phyloP scores from a whole-genome alignment of 2,113 vertebrate genomes.

The Plectropomus leopardus region DNA sequence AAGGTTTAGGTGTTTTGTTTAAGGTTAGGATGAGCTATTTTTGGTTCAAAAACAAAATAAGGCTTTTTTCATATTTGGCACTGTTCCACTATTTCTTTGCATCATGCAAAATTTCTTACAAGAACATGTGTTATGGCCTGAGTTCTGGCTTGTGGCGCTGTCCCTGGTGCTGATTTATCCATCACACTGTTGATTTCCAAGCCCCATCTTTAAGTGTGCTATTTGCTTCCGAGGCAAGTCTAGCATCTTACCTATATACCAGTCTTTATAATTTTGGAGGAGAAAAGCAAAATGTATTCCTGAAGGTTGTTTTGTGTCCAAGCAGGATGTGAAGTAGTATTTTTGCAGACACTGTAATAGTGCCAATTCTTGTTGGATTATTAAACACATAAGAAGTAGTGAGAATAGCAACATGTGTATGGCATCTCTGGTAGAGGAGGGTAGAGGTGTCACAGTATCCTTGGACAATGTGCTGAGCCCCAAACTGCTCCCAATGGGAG shows the following conservation, averaged over 20 bases:
- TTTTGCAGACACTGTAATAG: not conserved
- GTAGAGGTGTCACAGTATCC: no score
- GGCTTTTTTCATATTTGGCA: not conserved
- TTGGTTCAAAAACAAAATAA: not conserved
- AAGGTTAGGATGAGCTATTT: not conserved
- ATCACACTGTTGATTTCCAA: no score
- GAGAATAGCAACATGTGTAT: not conserved
- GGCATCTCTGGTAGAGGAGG: not conserved
- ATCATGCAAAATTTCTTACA: not conserved
- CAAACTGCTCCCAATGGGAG: no score
- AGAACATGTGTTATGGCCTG: not conserved
- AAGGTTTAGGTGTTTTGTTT: not conserved
- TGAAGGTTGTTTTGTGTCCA: not conserved
- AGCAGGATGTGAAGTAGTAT: not conserved
- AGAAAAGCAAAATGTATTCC: not conserved
- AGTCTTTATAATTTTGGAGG: not conserved
- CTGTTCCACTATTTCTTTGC: not conserved
- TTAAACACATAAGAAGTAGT: not conserved
- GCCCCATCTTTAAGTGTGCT: not conserved
- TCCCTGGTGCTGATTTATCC: conserved; percentile 26
- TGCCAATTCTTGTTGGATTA: not conserved
- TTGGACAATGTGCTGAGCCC: no score
- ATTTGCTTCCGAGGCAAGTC: not conserved
- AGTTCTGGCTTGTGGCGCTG: not conserved
- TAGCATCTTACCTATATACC: not conserved